Evolutionary conservation across 2,888 invertebrate genomes (phyloP).

Genomic region (Nephrotoma guestfalica): DNA sequence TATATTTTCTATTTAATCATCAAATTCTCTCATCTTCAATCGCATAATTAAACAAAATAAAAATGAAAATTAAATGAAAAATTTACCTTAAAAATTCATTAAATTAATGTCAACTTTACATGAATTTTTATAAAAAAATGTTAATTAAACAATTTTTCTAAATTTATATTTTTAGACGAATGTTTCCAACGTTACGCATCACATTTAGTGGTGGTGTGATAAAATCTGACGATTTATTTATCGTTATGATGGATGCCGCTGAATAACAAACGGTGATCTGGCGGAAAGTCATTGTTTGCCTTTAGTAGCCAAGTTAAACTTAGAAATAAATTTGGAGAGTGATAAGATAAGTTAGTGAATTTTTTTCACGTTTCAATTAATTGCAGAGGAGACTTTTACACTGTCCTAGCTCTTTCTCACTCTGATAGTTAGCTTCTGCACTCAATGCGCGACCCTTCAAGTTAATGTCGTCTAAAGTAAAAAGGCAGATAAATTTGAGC

Average conservation of each 20-base stretch:
- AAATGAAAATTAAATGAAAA: neutral
- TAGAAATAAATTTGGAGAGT: no score
- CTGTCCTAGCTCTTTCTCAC: no score
- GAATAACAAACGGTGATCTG: neutral
- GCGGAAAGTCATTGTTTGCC: neutral
- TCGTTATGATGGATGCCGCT: neutral
- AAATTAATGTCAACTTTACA: neutral
- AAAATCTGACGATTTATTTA: neutral
- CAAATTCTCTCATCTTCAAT: neutral
- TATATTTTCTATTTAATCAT: neutral
- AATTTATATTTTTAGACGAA: neutral
- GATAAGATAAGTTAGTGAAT: no score
- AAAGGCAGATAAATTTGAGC: no score
- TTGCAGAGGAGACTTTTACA: no score
- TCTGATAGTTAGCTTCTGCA: no score
- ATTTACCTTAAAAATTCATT: neutral
- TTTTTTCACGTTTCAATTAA: no score
- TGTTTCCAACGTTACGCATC: neutral
- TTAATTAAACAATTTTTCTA: neutral
- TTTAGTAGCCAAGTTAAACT: neutral
- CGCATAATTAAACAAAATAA: neutral
- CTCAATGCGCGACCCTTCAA: no score
- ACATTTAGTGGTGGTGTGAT: neutral
- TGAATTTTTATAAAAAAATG: neutral
- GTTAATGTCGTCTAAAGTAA: no score